Evolutionary conservation across 2,797 vertebrate species (phyloP).

Genomic region (Chrysocyon brachyurus): DNA sequence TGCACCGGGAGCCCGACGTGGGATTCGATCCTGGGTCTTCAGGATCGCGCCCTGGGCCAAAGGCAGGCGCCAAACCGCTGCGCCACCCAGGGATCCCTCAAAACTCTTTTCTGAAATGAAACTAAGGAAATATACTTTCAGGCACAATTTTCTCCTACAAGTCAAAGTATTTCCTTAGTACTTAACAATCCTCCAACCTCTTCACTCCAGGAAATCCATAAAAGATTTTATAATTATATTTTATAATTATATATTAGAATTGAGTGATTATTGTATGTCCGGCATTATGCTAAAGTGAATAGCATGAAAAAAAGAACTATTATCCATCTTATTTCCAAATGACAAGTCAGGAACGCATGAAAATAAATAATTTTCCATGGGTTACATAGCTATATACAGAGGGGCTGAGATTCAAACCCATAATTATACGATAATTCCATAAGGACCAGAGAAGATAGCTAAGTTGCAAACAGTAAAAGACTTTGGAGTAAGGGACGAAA

Average conservation of each 20-base stretch:
- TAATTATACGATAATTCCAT: background rate
- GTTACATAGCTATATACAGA: background rate
- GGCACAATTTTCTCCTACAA: background rate
- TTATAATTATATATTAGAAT: background rate
- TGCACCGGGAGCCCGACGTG: no score
- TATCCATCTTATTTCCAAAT: background rate
- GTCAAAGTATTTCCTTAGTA: background rate
- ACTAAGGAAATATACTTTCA: constrained; percentile 31
- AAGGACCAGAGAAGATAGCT: background rate
- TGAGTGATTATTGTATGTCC: background rate
- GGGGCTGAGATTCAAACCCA: background rate
- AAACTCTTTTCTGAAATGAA: constrained; percentile 45
- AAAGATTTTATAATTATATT: background rate
- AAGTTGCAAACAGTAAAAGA: background rate
- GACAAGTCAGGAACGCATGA: background rate
- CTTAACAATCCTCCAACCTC: background rate
- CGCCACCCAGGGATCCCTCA: background rate
- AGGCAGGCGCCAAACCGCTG: no score
- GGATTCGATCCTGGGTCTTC: no score
- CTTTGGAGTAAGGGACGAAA: background rate
- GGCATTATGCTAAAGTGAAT: background rate
- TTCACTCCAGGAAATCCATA: background rate
- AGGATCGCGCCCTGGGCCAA: no score
- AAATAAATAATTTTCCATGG: background rate
- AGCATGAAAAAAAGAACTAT: background rate